Conservation (phyloP, 2,888 invertebrate species). For the Euplagia quadripunctaria region DNA sequence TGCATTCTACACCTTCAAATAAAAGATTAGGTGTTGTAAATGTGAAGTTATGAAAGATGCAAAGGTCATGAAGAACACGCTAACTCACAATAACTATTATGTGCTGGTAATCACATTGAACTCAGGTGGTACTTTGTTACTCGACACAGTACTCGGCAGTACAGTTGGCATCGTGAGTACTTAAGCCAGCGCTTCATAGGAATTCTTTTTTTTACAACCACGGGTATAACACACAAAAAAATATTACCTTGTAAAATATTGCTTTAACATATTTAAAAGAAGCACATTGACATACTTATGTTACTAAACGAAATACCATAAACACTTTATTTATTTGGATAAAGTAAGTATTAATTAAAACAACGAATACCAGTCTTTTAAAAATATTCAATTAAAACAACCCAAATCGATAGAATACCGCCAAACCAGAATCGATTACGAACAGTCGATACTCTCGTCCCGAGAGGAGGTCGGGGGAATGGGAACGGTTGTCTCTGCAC, state of each 20-base stretch:
- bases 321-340: neutral
- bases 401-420: slow-evolving; percentile 71
- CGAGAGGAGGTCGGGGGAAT: slow-evolving; percentile 73
- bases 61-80: neutral
- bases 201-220: too few species aligned
- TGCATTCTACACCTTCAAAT: neutral
- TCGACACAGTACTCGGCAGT: neutral
- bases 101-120: too few species aligned
- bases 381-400: slow-evolving; percentile 61
- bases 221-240: neutral
- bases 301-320: neutral
- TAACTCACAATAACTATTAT: neutral
- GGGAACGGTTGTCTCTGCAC: slow-evolving; percentile 83
- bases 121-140: neutral
- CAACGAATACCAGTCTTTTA: slow-evolving; percentile 6
- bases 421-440: slow-evolving; percentile 81
- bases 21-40: neutral
- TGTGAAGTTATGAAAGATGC: neutral
- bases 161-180: neutral
- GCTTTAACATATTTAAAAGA: neutral
- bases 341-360: slow-evolving; percentile 2
- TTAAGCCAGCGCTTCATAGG: too few species aligned
- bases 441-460: slow-evolving; percentile 78
- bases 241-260: neutral
- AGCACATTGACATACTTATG: neutral